A percentile compares a stretch with the other conserved stretches of the same genome.
phyloP scores from a whole-genome alignment of 2,113 vertebrate species.

The Potamarius usumacintae region DNA sequence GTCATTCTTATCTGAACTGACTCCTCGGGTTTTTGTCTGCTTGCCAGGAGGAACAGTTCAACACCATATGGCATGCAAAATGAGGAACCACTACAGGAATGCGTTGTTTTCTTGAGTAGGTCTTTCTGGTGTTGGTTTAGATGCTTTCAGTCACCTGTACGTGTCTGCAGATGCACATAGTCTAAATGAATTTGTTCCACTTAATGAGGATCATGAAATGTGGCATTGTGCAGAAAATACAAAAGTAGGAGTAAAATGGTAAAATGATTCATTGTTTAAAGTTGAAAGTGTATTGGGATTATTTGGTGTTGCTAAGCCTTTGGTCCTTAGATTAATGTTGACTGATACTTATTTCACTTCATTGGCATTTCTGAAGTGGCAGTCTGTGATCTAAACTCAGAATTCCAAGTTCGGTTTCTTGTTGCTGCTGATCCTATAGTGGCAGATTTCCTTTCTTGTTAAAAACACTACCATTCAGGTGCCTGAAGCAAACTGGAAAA shows the following conservation, averaged over 20 bases:
- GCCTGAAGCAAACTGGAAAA: slow-evolving; percentile 40
- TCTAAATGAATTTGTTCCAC: not conserved
- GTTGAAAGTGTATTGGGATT: not conserved
- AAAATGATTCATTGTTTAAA: not conserved
- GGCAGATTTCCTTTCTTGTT: not conserved
- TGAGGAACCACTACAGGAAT: slow-evolving; percentile 12
- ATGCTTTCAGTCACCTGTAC: not conserved
- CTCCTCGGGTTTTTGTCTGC: slow-evolving; percentile 28
- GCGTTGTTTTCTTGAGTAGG: slow-evolving; percentile 32
- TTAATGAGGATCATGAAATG: not conserved
- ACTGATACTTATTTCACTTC: not conserved
- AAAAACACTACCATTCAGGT: not conserved
- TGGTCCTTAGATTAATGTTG: not conserved
- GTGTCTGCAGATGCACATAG: slow-evolving; percentile 20
- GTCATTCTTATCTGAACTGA: slow-evolving; percentile 47
- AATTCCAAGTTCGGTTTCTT: not conserved
- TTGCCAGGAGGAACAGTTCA: slow-evolving; percentile 18
- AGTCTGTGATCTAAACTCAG: not conserved
- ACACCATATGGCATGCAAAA: slow-evolving; percentile 34
- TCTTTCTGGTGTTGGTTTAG: slow-evolving; percentile 22
- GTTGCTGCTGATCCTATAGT: slow-evolving; percentile 1
- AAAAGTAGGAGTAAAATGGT: not conserved
- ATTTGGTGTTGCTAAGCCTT: not conserved
- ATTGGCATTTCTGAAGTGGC: not conserved
- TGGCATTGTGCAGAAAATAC: not conserved